A percentile compares a stretch with the other conserved stretches of the same genome.
Conservation (phyloP, 1,140 invertebrate species). For the Anastrepha ludens region DNA sequence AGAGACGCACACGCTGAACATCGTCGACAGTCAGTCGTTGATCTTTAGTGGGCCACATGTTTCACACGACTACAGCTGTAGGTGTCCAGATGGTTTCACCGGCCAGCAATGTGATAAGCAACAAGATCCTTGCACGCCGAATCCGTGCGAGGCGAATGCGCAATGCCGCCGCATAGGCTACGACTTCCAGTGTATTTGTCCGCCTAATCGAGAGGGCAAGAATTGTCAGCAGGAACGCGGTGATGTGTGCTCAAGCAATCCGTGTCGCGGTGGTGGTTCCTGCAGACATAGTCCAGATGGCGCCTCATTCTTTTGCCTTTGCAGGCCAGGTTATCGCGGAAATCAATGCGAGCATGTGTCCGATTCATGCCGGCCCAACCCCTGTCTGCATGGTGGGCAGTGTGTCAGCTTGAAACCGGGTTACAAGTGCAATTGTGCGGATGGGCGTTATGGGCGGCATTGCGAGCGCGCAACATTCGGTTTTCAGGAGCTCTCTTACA, state of each 20-base stretch:
- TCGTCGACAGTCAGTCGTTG: constrained; percentile 85
- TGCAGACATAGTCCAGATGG: constrained; percentile 90
- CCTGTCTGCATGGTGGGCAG: constrained; percentile 88
- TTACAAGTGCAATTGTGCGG: constrained; percentile 90
- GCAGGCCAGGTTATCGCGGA: constrained; percentile 90
- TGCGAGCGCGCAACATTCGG: constrained; percentile 93
- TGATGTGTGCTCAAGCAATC: constrained; percentile 87
- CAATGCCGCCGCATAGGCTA: constrained; percentile 87
- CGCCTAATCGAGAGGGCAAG: constrained; percentile 84
- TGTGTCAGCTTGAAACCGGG: constrained; percentile 88
- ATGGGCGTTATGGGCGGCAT: constrained; percentile 90
- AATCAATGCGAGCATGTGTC: constrained; percentile 90
- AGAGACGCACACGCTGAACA: constrained; percentile 77
- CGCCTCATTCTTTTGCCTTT: constrained; percentile 91
- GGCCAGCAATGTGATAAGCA: constrained; percentile 86
- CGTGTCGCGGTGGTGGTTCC: constrained; percentile 91
- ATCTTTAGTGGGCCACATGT: constrained; percentile 88
- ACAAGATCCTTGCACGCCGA: constrained; percentile 93
- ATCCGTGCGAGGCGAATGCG: constrained; percentile 88
- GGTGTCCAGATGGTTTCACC: constrained; percentile 86
- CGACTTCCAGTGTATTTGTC: constrained; percentile 89
- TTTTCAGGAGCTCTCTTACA: constrained; percentile 91
- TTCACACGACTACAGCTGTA: constrained; percentile 85
- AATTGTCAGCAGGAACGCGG: constrained; percentile 89
- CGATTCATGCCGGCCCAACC: constrained; percentile 92